Evolutionary conservation across 2,113 vertebrate species (phyloP).

Genomic region (Cercocebus atys): DNA sequence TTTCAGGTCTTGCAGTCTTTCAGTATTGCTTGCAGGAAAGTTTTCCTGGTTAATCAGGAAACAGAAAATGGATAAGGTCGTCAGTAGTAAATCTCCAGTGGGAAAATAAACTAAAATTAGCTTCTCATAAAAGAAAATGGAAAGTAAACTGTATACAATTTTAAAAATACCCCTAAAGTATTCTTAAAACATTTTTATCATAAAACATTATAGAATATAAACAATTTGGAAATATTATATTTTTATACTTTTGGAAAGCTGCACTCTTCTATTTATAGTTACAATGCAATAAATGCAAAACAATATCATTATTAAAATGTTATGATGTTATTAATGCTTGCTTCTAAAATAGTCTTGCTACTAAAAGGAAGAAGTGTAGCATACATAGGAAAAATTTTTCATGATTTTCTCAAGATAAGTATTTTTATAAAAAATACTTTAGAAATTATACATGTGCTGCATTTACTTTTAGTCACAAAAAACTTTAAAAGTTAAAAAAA

Average conservation of each 20-base stretch:
- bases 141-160: neutral
- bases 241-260: neutral
- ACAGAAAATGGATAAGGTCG: slow-evolving; percentile 42
- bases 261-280: neutral
- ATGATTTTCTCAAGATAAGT: neutral
- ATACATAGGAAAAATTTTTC: neutral
- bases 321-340: neutral
- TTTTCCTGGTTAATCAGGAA: slow-evolving; percentile 90
- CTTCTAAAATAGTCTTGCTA: neutral
- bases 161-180: neutral
- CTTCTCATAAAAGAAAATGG: neutral
- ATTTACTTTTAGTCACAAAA: neutral
- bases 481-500: neutral
- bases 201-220: neutral
- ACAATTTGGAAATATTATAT: neutral
- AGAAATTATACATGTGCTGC: neutral
- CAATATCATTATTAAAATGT: neutral
- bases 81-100: neutral
- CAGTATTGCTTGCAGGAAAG: slow-evolving; percentile 95
- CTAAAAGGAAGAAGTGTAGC: neutral
- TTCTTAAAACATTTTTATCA: slow-evolving; percentile 9
- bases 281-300: neutral
- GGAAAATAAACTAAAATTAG: neutral
- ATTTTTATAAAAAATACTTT: neutral
- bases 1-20: slow-evolving; percentile 96